Evolutionary conservation across 2,113 vertebrate genomes (phyloP).

Genomic region (Coracopsis vasa): DNA sequence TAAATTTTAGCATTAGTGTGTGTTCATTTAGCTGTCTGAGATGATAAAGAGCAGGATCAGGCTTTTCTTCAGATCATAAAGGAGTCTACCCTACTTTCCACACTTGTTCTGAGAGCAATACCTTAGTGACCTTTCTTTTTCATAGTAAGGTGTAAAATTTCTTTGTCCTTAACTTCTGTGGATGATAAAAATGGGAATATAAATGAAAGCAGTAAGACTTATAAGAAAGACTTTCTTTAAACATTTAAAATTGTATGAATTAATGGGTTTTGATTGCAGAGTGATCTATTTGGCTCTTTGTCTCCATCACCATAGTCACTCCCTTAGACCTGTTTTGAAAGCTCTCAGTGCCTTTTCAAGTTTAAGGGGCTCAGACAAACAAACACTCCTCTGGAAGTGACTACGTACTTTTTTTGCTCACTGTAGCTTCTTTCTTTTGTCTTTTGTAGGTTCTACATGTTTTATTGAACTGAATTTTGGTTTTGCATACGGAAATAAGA

Average conservation of each 20-base stretch:
- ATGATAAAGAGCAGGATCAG: background rate
- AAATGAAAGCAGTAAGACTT: background rate
- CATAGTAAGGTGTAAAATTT: background rate
- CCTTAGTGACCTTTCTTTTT: background rate
- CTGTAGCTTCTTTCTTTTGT: background rate
- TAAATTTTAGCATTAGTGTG: background rate
- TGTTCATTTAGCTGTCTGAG: background rate
- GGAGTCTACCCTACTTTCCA: background rate
- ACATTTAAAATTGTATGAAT: background rate
- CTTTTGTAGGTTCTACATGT: background rate
- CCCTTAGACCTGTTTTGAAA: background rate
- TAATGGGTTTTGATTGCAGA: background rate
- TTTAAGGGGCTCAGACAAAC: background rate
- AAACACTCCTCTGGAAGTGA: background rate
- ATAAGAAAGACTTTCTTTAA: background rate
- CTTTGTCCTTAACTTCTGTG: background rate
- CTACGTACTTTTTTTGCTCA: background rate
- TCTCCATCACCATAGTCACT: background rate
- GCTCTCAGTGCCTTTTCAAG: background rate
- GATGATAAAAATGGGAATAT: background rate
- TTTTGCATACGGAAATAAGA: background rate
- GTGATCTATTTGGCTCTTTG: background rate
- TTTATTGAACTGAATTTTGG: background rate
- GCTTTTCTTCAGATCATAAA: background rate
- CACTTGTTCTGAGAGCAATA: background rate